Evolutionary conservation across 2,888 invertebrate genomes (phyloP).

Genomic region (Patella depressa): DNA sequence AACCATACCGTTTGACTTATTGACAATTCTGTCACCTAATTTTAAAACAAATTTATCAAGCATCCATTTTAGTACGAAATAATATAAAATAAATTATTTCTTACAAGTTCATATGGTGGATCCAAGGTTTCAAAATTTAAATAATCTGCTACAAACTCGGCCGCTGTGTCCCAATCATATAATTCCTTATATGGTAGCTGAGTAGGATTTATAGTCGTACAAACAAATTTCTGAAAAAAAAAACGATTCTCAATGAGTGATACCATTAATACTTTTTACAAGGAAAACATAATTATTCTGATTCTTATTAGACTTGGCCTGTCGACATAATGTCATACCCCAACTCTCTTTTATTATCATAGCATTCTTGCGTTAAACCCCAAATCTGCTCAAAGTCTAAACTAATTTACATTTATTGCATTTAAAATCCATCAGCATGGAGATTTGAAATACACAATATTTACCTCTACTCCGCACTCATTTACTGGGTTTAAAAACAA

Average conservation of each 20-base stretch:
- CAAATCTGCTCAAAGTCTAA: background rate
- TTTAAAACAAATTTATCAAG: background rate
- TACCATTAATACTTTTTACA: too few relatives aligned
- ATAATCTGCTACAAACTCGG: slow-evolving; percentile 84
- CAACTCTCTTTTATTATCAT: background rate
- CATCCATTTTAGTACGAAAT: background rate
- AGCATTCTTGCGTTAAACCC: background rate
- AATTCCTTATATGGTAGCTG: slow-evolving; percentile 81
- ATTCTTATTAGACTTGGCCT: too few relatives aligned
- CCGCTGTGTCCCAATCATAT: slow-evolving; percentile 81
- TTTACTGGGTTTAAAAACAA: slow-evolving; percentile 69
- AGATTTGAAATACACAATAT: background rate
- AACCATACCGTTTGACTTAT: too few relatives aligned
- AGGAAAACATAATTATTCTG: too few relatives aligned
- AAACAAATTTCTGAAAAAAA: slow-evolving; percentile 85
- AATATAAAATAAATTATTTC: slow-evolving; percentile 13
- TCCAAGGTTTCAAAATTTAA: slow-evolving; percentile 82
- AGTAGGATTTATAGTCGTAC: slow-evolving; percentile 85
- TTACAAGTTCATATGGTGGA: slow-evolving; percentile 70
- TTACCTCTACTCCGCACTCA: slow-evolving; percentile 70
- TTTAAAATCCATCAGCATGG: background rate
- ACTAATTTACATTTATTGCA: background rate
- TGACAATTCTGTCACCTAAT: background rate
- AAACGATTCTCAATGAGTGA: background rate
- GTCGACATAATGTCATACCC: too few relatives aligned